Evolutionary conservation across 2,797 vertebrate genomes (phyloP), one percentile per base, ranked within the genome.

Genomic region (Cynopterus sphinx): DNA sequence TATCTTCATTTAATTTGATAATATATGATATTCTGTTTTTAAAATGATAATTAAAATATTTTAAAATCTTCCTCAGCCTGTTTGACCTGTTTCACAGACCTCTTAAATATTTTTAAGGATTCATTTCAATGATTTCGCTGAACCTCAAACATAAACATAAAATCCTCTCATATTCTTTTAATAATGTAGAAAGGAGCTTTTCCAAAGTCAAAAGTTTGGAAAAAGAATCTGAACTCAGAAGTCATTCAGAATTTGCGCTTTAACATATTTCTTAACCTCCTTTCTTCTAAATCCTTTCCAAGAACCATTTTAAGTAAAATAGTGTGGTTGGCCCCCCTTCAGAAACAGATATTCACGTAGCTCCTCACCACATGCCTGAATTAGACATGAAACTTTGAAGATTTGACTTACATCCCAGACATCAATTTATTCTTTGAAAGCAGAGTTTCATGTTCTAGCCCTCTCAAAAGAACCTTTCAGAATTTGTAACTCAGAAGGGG

Each of bases 1-100:
- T 75, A 39, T 24, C 22, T 84, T 79, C 24, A 31, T 93, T 95
- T 81, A 63, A 89, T 93, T 96, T 90, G 41, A 59, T 43, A 93
- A 85, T 9, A 1, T 73, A 36, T 39, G 53, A 17, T 26, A 78
- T 75, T 87, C 55, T 63, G n/a, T 55, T 53, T 93, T 92, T 85
- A 92, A 78, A 92, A 70, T 75, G 71, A 84, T 82, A 86, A 65
- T 88, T 57, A 46, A 53, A 86, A 49, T 57, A 77, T 65, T 57
- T 67, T 53, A 51, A 90, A 81, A 77, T 3, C 33, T 81, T 68
- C 16, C 26, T 75, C 15, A 21, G 21, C 43, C 59, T 84, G 22
- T 78, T 39, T 11, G 5, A 61, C 36, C 46, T 91, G 8, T 74
- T 83, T 2, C 17, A 16, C 68, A 95, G 65, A 71, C 21, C 17